Base-by-base conservation (phyloP, 2,797 vertebrate species). In the Sternotherus odoratus region DNA sequence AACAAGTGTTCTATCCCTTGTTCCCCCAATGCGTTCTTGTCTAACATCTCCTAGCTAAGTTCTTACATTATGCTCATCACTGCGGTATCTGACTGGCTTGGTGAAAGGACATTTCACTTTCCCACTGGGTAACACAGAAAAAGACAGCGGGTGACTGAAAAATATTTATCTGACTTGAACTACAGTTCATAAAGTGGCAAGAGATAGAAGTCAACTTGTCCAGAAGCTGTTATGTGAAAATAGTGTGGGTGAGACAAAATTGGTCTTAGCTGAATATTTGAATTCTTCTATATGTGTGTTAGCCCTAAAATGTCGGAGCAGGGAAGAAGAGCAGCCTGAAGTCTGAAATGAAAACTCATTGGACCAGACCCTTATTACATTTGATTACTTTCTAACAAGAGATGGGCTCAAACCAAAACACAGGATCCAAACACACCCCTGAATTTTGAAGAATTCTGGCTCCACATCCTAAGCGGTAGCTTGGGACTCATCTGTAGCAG, bases 1-100 rank as follows among this genome's bases (percentile, higher is more conserved):
- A 95, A 94, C 96, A 94, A 12, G 48, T 74, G 36, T 0, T 0
- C 79, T 60, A 77, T 84, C 46, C 81, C 91, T 95, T 95, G 89
- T 94, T 95, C 81, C 57, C 77, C 39, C 23, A 26, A 3, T 87
- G 57, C n/a, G 50, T 93, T 83, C 79, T 39, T 92, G 91, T 94
- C 53, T 90, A 56, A 91, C 88, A 84, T 93, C 28, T 95, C 51
- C 53, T 87, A 72, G 11, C 7, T 85, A 0, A 12, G 13, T 77
- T 93, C 86, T 92, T 77, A 83, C 79, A 0, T 0, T 30, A 85
- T 66, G 3, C 39, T 24, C 39, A 10, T 33, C 89, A 46, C 7
- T 26, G 28, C 1, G 0, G 48, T 0, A 39, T 84, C 91, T 0
- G 0, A 88, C 49, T 9, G 78, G 88, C 54, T 84, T 43, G 79